These are phyloP conservation scores for Anneissia japonica DNA, from an alignment of 35 echinoderm and acorn worm genomes.

Conservation along the genomic window DNA sequence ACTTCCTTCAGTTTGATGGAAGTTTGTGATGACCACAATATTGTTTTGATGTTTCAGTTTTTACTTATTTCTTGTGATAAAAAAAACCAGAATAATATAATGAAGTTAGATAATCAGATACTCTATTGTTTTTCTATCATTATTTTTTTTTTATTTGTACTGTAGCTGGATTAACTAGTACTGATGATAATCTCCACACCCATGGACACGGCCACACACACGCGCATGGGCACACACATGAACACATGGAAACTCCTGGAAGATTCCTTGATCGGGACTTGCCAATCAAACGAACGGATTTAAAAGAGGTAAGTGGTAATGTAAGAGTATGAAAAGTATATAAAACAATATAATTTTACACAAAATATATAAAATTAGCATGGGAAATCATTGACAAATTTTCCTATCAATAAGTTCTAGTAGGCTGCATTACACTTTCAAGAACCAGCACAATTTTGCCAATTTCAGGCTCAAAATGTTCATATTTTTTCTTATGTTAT, in stretches of 20 bases:
- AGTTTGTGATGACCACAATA: no score
- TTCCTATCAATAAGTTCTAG: not conserved
- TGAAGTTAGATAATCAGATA: no score
- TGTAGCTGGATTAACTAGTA: not conserved
- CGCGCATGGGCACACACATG: conserved; percentile 72
- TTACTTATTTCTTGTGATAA: no score
- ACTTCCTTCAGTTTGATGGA: no score
- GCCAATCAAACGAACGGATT: conserved; percentile 49
- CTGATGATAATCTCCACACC: not conserved
- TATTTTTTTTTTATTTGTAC: not conserved
- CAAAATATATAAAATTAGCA: not conserved
- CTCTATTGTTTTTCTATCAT: no score
- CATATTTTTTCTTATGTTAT: no score
- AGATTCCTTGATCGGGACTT: conserved; percentile 47
- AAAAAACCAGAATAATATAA: no score
- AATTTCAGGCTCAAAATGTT: no score
- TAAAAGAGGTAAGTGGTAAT: conserved; percentile 51
- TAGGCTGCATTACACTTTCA: not conserved
- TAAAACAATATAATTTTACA: no score
- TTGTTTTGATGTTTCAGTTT: no score
- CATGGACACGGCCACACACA: conserved; percentile 59
- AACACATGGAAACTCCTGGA: conserved; percentile 63
- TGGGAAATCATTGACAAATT: not conserved
- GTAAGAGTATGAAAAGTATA: no score
- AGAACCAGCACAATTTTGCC: no score